Evolutionary conservation across 1,140 invertebrate species (phyloP).

Genomic region (Mylabris phalerata): DNA sequence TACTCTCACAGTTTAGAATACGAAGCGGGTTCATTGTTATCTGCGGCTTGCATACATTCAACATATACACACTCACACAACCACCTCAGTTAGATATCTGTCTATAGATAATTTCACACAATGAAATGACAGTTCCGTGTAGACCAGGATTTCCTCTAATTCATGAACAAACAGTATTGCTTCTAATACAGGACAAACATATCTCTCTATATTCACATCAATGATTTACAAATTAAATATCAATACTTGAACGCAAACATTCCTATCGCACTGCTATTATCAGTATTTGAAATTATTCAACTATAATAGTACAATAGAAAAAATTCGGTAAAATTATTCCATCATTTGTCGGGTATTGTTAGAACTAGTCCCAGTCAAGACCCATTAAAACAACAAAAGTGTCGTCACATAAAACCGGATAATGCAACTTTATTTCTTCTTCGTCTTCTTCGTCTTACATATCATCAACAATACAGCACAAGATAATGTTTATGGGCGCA

Average conservation of each 20-base stretch:
- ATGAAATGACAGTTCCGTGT: slow-evolving; percentile 20
- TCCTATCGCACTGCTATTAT: no score
- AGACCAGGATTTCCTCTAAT: slow-evolving; percentile 23
- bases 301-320: no score
- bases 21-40: slow-evolving; percentile 8
- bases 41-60: slow-evolving; percentile 17
- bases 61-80: not conserved
- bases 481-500: slow-evolving; percentile 23
- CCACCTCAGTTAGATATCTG: slow-evolving; percentile 15
- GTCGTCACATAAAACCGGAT: slow-evolving; percentile 5
- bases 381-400: slow-evolving; percentile 15
- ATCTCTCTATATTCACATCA: slow-evolving; percentile 18
- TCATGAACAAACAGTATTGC: slow-evolving; percentile 17
- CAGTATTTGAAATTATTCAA: no score
- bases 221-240: slow-evolving; percentile 14
- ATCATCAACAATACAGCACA: slow-evolving; percentile 11
- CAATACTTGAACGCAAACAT: no score
- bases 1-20: not conserved
- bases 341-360: no score
- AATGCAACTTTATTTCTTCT: slow-evolving; percentile 5
- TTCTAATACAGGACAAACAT: slow-evolving; percentile 22
- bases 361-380: not conserved
- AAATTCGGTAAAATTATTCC: no score
- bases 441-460: slow-evolving; percentile 13
- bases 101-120: slow-evolving; percentile 21